Percentiles rank a stretch among this genome's conserved stretches.
phyloP scores from a whole-genome alignment of 2,797 vertebrate genomes.

The Oryzias dopingdopingensis region DNA sequence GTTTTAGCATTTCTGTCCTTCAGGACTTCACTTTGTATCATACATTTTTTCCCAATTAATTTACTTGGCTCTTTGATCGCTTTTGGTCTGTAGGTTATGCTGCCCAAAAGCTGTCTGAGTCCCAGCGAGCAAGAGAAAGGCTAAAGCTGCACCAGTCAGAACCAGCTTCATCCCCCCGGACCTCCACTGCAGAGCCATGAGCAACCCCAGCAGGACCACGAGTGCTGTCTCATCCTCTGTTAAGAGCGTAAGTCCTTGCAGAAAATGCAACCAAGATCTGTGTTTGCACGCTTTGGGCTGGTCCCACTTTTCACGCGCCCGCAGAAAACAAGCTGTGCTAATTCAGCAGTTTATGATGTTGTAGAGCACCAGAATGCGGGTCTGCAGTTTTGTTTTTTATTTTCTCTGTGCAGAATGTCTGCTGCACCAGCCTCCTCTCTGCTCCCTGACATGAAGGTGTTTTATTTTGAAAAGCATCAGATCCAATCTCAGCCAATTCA shows the following conservation, averaged over 20 bases:
- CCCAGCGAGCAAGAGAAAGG: constrained; percentile 84
- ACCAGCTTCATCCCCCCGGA: constrained; percentile 46
- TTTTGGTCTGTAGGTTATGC: constrained; percentile 79
- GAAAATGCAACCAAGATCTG: constrained; percentile 1
- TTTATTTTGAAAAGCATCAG: constrained; percentile 43
- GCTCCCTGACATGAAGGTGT: constrained; percentile 43
- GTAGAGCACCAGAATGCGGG: constrained; percentile 1
- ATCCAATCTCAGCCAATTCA: constrained; percentile 11
- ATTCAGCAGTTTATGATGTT: constrained; percentile 8
- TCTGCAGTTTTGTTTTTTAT: constrained; percentile 10
- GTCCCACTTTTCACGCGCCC: constrained; percentile 6
- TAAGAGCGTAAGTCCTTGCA: constrained; percentile 67
- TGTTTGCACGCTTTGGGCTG: not conserved
- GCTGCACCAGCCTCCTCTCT: constrained; percentile 53
- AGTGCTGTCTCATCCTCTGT: constrained; percentile 61
- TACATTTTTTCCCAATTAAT: not conserved
- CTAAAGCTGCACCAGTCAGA: constrained; percentile 67
- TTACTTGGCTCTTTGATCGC: constrained; percentile 24
- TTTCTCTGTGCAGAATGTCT: constrained; percentile 34
- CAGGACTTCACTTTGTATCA: too few species aligned
- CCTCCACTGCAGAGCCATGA: constrained; percentile 70
- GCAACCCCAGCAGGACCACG: constrained; percentile 60
- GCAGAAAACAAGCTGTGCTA: constrained; percentile 7
- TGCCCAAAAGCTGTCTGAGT: constrained; percentile 82
- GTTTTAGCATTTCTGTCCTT: too few species aligned